Percentiles rank a stretch among this genome's conserved stretches.
Evolutionary conservation across 2,888 invertebrate genomes (phyloP).

Genomic region (Cheilosia vernalis): DNA sequence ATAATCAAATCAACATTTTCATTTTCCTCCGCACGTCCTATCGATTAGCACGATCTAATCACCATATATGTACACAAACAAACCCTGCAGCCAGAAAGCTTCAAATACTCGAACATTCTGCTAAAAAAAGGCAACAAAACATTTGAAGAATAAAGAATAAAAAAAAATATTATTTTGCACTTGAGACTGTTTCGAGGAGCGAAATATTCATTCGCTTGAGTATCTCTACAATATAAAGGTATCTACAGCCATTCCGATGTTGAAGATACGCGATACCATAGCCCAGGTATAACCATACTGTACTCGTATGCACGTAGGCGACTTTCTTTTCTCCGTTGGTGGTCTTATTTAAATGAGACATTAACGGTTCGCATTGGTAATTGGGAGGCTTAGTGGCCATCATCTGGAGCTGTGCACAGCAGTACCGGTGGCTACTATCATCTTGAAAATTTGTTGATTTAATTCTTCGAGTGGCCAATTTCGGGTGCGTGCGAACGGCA

Average conservation of each 20-base stretch:
- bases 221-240: constrained; percentile 25
- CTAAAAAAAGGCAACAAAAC: constrained; percentile 33
- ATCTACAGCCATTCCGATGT: constrained; percentile 38
- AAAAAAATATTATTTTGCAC: constrained; percentile 64
- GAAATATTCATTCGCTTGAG: constrained; percentile 59
- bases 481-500: constrained; percentile 7
- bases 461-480: constrained; percentile 59
- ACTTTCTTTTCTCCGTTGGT: constrained; percentile 62
- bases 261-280: constrained; percentile 40
- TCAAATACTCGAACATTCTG: constrained; percentile 24
- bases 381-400: constrained; percentile 67
- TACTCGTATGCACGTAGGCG: neutral
- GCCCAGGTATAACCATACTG: constrained; percentile 3
- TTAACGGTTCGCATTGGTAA: constrained; percentile 52
- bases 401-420: constrained; percentile 47
- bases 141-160: constrained; percentile 27
- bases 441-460: constrained; percentile 53
- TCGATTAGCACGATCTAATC: constrained; percentile 71
- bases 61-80: constrained; percentile 64
- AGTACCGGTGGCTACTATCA: constrained; percentile 43
- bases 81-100: constrained; percentile 44
- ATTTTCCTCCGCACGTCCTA: constrained; percentile 4
- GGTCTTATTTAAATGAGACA: constrained; percentile 64
- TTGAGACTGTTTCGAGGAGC: constrained; percentile 65
- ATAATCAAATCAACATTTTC: constrained; percentile 10